A percentile compares a stretch with the other conserved stretches of the same genome.
Evolutionary conservation across 2,888 invertebrate species (phyloP).

Genomic region (Trachelus tabidus): DNA sequence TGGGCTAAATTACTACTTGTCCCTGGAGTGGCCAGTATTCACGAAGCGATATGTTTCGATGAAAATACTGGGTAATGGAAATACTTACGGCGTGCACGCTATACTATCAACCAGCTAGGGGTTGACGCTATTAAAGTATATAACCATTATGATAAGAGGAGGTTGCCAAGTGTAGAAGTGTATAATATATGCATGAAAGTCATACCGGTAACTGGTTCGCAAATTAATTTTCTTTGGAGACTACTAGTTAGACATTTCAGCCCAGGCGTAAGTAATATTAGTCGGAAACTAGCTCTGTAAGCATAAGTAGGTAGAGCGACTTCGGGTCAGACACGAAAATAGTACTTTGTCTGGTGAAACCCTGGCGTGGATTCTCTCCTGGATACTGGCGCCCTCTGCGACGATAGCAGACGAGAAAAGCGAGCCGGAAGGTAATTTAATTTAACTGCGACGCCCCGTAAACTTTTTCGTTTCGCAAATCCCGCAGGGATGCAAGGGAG

Average conservation of each 20-base stretch:
- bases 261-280: neutral
- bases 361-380: neutral
- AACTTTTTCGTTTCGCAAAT: conserved; percentile 44
- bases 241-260: neutral
- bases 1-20: neutral
- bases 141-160: neutral
- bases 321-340: neutral
- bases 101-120: neutral
- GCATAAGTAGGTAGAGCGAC: neutral
- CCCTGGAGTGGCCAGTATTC: neutral
- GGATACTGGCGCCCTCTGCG: neutral
- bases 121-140: neutral
- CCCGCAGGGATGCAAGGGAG: conserved; percentile 25
- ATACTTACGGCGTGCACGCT: neutral
- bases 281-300: neutral
- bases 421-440: conserved; percentile 37
- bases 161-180: neutral
- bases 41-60: neutral
- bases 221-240: neutral
- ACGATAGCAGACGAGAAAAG: neutral
- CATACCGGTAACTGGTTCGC: neutral
- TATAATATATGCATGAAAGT: neutral
- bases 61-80: neutral
- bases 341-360: neutral
- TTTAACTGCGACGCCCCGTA: conserved; percentile 41